A percentile compares a stretch with the other conserved stretches of the same genome.
phyloP scores from a whole-genome alignment of 2,888 invertebrate species.

The Coenonympha arcania region DNA sequence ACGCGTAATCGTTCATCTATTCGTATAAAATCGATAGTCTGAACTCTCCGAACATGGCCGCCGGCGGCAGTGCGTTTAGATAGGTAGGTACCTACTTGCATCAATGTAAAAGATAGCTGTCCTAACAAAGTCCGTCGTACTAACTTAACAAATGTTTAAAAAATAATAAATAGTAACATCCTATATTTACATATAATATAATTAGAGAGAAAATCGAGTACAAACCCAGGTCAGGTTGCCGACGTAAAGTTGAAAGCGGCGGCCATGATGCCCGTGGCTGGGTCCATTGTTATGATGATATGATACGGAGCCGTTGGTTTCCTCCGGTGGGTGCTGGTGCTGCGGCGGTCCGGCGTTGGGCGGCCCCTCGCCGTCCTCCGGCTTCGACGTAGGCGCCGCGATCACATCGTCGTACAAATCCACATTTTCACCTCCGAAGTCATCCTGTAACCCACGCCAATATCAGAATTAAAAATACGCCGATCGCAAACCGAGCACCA shows the following conservation, averaged over 20 bases:
- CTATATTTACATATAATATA: constrained; percentile 62
- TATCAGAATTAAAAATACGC: neutral
- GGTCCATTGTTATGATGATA: constrained; percentile 80
- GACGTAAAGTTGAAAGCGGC: constrained; percentile 94
- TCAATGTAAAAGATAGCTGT: constrained; percentile 31
- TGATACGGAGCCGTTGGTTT: constrained; percentile 79
- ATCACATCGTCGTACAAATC: constrained; percentile 97
- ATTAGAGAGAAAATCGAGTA: constrained; percentile 62
- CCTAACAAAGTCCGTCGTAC: constrained; percentile 23
- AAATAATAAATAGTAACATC: constrained; percentile 33
- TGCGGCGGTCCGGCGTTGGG: constrained; percentile 73
- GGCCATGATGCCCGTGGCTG: constrained; percentile 82
- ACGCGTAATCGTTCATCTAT: neutral
- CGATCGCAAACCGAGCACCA: neutral
- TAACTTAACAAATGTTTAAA: constrained; percentile 42
- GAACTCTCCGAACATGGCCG: too few species aligned
- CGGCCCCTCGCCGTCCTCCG: constrained; percentile 74
- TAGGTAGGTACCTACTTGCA: too few species aligned
- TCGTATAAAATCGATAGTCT: constrained; percentile 12
- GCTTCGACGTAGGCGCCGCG: constrained; percentile 80
- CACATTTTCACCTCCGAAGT: constrained; percentile 88
- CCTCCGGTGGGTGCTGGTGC: constrained; percentile 74
- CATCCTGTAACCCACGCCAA: constrained; percentile 73
- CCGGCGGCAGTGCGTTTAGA: too few species aligned
- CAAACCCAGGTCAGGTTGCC: constrained; percentile 99